Conservation (phyloP, 2,113 vertebrate species). For the Myrmophylax atrothorax region DNA sequence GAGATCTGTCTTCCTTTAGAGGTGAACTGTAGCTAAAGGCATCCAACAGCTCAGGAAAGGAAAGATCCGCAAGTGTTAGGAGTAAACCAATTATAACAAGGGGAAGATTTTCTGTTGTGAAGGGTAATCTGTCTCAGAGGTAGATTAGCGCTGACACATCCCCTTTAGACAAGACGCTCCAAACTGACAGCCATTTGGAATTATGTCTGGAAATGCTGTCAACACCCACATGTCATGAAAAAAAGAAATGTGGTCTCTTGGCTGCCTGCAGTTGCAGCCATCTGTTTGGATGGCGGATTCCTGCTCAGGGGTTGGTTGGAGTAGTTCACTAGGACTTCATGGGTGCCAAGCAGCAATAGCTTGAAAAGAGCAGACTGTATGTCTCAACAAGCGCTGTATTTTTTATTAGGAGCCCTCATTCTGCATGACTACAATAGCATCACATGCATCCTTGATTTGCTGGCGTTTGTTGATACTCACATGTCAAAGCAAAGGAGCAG, state of each 20-base stretch:
- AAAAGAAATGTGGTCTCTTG: slow-evolving; percentile 41
- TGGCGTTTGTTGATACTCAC: not conserved
- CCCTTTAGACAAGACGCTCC: slow-evolving; percentile 25
- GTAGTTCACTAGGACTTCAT: slow-evolving; percentile 43
- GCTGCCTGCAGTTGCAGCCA: slow-evolving; percentile 66
- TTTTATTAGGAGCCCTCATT: slow-evolving; percentile 5
- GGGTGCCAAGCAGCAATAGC: slow-evolving; percentile 63
- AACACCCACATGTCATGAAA: slow-evolving; percentile 41
- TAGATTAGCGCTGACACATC: slow-evolving; percentile 32
- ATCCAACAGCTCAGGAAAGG: not conserved
- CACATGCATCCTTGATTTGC: not conserved
- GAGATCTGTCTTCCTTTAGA: not conserved
- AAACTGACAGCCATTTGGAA: slow-evolving; percentile 70
- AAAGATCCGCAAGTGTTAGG: not conserved
- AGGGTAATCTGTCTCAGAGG: slow-evolving; percentile 44
- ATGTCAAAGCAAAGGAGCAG: not conserved
- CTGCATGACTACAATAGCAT: not conserved
- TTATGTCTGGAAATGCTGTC: slow-evolving; percentile 67
- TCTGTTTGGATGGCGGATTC: slow-evolving; percentile 71
- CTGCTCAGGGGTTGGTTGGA: slow-evolving; percentile 66
- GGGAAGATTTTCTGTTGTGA: not conserved
- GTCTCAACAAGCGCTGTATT: not conserved
- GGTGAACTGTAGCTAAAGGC: not conserved
- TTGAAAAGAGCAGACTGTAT: slow-evolving; percentile 56
- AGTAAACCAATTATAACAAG: not conserved